Conservation (phyloP, 2,888 invertebrate genomes). For the Belgica antarctica region DNA sequence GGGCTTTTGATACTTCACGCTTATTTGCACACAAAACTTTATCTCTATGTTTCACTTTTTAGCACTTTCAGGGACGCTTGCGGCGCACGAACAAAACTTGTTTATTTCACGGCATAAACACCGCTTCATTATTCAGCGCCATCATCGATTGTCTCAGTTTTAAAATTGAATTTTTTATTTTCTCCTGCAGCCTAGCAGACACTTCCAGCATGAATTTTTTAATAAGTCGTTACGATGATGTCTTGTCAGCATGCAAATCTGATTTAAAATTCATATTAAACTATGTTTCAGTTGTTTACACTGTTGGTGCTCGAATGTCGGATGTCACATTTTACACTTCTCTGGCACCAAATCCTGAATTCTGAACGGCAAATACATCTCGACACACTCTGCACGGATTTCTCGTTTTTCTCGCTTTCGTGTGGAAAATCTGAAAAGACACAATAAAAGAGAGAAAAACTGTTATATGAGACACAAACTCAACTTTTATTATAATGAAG, state of each 20-base stretch:
- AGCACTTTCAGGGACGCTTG: not conserved
- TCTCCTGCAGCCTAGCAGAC: not conserved
- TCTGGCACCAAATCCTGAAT: not conserved
- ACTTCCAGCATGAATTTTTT: slow-evolving; percentile 4
- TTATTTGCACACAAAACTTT: not conserved
- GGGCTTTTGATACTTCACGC: not conserved
- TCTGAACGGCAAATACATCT: not conserved
- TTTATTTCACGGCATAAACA: not conserved
- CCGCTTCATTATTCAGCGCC: not conserved
- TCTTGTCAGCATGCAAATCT: not conserved
- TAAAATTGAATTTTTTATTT: not conserved
- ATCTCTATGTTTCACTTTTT: not conserved
- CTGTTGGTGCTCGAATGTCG: not conserved
- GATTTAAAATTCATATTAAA: slow-evolving; percentile 20
- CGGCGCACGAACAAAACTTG: not conserved
- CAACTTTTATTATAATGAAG: slow-evolving; percentile 30
- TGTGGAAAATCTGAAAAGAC: slow-evolving; percentile 2
- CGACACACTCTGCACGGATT: slow-evolving; percentile 13
- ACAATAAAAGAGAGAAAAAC: slow-evolving; percentile 10
- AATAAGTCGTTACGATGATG: not conserved
- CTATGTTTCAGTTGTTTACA: not conserved
- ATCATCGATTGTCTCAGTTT: not conserved
- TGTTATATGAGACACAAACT: slow-evolving; percentile 29
- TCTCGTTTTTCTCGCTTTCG: not conserved
- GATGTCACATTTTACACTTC: not conserved